Base-by-base conservation (phyloP, 2,113 vertebrate genomes). In the Paralichthys olivaceus region DNA sequence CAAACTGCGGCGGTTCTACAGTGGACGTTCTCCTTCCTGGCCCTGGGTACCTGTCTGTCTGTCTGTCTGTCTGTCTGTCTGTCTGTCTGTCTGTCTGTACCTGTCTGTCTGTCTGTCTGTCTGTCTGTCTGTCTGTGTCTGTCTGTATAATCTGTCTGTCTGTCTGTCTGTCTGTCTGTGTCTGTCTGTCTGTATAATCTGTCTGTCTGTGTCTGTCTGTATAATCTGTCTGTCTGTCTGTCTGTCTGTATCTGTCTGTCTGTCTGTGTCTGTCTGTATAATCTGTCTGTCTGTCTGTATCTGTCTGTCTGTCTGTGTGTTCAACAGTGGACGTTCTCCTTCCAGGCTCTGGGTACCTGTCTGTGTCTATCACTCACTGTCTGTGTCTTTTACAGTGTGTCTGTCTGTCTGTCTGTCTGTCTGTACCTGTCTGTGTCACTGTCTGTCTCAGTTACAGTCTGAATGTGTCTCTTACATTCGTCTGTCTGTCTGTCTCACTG, bases 11-110 rank as follows among this genome's bases (percentile, higher is more conserved):
- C 93, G 0, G 94, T 96, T 2, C 71, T 96, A 17, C 96, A 96
- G 56, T 97, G 96, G 95, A 14, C 96, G 58, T 94, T 96, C 92
- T 94, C 92, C 63, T 97, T 97, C 90, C 75, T 95, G 72, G 80
- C 26, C 0, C 26, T 96, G 51, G 94, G 96, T 96, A 91, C 54
- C 37, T 47, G 26, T 59, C 13, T 72, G 19, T 40, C 40, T 62
- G 43, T 32, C 53, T 72, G n/a, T 4, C 11, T n/a, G 49, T 51
- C 49, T 51, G 49, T 51, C 47, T 51, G 17, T 47, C 14, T 47
- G 45, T 47, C 45, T 47, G 45, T 47, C 45, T 47, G 5, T 19
- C 1, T 20, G 47, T n/a, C 7, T 51, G 47, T 51, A 6, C 47
- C 7, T n/a, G 20, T n/a, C 19, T 51, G 49, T n/a, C 17, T 7